Evolutionary conservation across 1,140 invertebrate genomes (phyloP), one percentile per base, ranked within the genome.

Genomic region (Lasaia peninsularis): DNA sequence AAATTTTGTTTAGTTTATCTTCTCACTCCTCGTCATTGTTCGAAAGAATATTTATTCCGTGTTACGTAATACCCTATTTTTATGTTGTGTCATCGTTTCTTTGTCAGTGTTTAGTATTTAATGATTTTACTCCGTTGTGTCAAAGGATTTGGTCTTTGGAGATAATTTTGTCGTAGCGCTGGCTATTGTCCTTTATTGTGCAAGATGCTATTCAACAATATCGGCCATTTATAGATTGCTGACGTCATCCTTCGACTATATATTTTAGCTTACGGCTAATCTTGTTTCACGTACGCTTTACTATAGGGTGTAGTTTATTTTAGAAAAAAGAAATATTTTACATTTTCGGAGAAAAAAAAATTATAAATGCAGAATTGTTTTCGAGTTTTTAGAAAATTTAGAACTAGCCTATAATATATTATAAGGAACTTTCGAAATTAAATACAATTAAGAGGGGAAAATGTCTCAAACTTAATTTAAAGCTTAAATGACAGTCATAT

Each of bases 191-290:
- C 63, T 62, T 65, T 67, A 65, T 69, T 71, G 70, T 74, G 79
- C 79, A 78, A 84, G 75, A 80, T 78, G 81, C 84, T 85, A 77
- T 75, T 80, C 82, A 84, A 84, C 79, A 84, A 80, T 80, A 62
- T 73, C 73, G 73, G 78, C 75, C 71, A 62, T 66, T 70, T 60
- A 60, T 49, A 67, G 63, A 76, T 70, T 80, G 85, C 83, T 73
- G 59, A 78, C 70, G 83, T 88, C 85, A 88, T 81, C 53, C 52
- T 70, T 34, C 52, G 67, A 67, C 73, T 79, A 86, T 88, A 85
- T 74, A 84, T 88, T 84, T 75, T 49, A 58, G 64, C 71, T 79
- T 65, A 70, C 53, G 55, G 58, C 60, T 83, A 83, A 78, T 80
- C 69, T 70, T 69, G 71, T 69, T 74, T 67, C 56, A 62, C 53